Evolutionary conservation across 1,140 invertebrate species (phyloP), one percentile per base, ranked within the genome.

Genomic region (Pemphigus obesinymphae): DNA sequence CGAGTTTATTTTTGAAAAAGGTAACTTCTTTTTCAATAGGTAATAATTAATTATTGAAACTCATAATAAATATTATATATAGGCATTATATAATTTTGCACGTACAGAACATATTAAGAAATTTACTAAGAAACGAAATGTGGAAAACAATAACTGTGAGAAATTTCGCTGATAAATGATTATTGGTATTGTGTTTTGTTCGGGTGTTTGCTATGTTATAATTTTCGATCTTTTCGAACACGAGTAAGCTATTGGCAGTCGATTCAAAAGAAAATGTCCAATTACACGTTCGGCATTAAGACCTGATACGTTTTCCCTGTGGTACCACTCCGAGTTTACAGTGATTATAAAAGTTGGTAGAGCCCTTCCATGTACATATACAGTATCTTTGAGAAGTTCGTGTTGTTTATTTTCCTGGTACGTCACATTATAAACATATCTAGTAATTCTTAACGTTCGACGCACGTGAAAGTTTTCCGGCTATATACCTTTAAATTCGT

Each of bases 271-370:
- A 40, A 31, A 48, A 75, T 53, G 53, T 48, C 72, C 72, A 75
- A 75, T 75, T 53, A 75, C 72, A 75, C 48, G 20, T 17, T 53
- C 45, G 45, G 26, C 20, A 34, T 75, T 75, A 50, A 78, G 20
- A 58, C 53, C n/a, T 40, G 31, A 53, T 58, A 34, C n/a, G 73
- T 78, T 58, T 78, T 37, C 34, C 31, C 53, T 11, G 3, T 17
- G 34, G 37, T 55, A 40, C n/a, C n/a, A n/a, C 20, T 17, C 13
- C 6, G 43, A 58, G 73, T 78, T 78, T 58, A 45, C 31, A 58
- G 73, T 78, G 73, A 58, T 78, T 78, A 40, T 78, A 78, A 78
- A 78, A 78, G 73, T 78, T 78, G 15, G 2, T 15, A 26, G 40
- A 58, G 31, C 31, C 43, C n/a, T 50, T 48, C 10, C 6, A 50